Conservation (phyloP, 2,888 invertebrate species). For the Leptinotarsa haldemani region DNA sequence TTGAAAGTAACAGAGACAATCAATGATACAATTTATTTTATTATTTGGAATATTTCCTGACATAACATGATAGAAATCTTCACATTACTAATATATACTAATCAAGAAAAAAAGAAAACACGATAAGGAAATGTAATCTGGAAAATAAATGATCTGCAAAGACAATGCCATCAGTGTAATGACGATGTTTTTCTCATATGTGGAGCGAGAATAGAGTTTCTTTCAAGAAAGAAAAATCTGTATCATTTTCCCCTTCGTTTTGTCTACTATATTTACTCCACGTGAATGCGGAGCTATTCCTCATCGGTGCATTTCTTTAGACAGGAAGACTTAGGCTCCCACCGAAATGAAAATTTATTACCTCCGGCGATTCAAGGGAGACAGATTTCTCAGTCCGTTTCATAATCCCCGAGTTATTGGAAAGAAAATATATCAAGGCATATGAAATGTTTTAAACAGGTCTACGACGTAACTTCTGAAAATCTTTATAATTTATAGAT, state of each 20-base stretch:
- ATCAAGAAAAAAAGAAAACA: slow-evolving; percentile 16
- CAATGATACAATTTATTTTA: too few species aligned
- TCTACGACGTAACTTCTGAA: too few species aligned
- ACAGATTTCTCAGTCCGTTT: background rate
- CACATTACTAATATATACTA: too few species aligned
- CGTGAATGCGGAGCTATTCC: slow-evolving; percentile 51
- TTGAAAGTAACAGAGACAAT: too few species aligned
- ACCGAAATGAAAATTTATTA: slow-evolving; percentile 48
- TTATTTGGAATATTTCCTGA: too few species aligned
- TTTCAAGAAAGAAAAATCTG: slow-evolving; percentile 53
- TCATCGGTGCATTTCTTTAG: slow-evolving; percentile 54
- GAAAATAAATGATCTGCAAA: slow-evolving; percentile 37
- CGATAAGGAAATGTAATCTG: slow-evolving; percentile 35
- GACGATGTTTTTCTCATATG: slow-evolving; percentile 47
- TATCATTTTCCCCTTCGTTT: slow-evolving; percentile 52
- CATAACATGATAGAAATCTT: too few species aligned
- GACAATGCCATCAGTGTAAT: slow-evolving; percentile 43
- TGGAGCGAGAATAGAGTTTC: slow-evolving; percentile 52
- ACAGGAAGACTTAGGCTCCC: slow-evolving; percentile 51
- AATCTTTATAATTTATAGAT: too few species aligned
- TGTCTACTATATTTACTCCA: slow-evolving; percentile 54
- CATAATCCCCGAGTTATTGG: slow-evolving; percentile 5
- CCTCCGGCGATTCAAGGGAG: slow-evolving; percentile 17
- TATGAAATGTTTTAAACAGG: background rate
- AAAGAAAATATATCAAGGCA: background rate